phyloP scores from a whole-genome alignment of 2,888 invertebrate species.

The Tineola bisselliella region DNA sequence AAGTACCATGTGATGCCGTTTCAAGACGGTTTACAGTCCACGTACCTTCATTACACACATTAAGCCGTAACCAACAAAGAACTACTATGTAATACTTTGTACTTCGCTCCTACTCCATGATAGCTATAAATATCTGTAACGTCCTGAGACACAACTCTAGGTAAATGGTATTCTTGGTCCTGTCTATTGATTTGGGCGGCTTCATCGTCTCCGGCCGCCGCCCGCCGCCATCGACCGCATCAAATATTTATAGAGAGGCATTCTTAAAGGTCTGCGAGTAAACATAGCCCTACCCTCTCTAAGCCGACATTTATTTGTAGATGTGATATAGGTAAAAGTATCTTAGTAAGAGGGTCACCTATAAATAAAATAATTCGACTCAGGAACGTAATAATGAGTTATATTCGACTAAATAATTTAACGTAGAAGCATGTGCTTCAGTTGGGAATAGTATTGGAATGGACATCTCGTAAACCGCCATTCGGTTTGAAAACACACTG shows the following conservation, averaged over 20 bases:
- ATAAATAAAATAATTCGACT: background rate
- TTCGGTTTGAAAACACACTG: background rate
- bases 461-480: background rate
- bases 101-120: too few relatives aligned
- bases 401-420: background rate
- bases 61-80: too few relatives aligned
- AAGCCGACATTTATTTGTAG: background rate
- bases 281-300: background rate
- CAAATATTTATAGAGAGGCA: conserved; percentile 43
- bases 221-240: conserved; percentile 24
- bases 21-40: background rate
- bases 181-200: conserved; percentile 34
- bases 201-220: conserved; percentile 22
- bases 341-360: background rate
- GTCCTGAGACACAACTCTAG: background rate
- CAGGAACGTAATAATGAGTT: background rate
- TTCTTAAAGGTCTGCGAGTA: conserved; percentile 21
- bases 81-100: too few relatives aligned
- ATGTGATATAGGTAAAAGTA: background rate
- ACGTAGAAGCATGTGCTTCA: too few relatives aligned
- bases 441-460: background rate
- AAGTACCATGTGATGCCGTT: background rate
- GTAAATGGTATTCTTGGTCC: background rate
- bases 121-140: background rate
- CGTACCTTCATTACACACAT: background rate